Evolutionary conservation across 2,888 invertebrate genomes (phyloP).

Genomic region (Ferrisia virgata): DNA sequence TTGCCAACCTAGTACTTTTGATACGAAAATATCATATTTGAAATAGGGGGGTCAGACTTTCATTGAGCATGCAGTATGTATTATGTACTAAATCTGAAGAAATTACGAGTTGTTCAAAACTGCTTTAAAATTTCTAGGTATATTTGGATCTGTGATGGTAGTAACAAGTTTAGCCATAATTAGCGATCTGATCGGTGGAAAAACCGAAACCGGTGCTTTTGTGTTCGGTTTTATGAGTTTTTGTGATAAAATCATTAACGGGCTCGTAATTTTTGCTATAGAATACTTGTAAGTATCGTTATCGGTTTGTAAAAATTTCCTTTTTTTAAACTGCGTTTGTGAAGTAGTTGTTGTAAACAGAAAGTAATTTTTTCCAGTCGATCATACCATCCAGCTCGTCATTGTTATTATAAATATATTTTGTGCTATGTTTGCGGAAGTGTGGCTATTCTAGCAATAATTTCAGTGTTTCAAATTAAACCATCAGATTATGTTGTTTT

Average conservation of each 20-base stretch:
- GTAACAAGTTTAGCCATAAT: slow-evolving; percentile 86
- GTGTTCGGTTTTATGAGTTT: slow-evolving; percentile 93
- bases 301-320: neutral
- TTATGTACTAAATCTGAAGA: too few species aligned
- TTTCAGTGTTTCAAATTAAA: neutral
- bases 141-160: slow-evolving; percentile 79
- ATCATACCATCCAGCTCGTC: neutral
- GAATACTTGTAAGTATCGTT: slow-evolving; percentile 69
- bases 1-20: too few species aligned
- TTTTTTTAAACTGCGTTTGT: neutral
- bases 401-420: neutral
- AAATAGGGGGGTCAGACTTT: too few species aligned
- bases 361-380: neutral
- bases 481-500: neutral
- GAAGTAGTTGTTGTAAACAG: neutral
- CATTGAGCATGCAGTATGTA: too few species aligned
- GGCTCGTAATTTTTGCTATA: slow-evolving; percentile 78
- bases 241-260: slow-evolving; percentile 86
- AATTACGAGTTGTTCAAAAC: too few species aligned
- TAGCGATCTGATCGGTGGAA: slow-evolving; percentile 81
- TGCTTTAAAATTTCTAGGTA: slow-evolving; percentile 57
- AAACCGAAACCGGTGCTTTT: slow-evolving; percentile 82
- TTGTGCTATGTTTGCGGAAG: neutral
- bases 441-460: neutral
- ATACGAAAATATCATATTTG: too few species aligned